Evolutionary conservation across 1,140 invertebrate species (phyloP).

Genomic region (Penaeus indicus): DNA sequence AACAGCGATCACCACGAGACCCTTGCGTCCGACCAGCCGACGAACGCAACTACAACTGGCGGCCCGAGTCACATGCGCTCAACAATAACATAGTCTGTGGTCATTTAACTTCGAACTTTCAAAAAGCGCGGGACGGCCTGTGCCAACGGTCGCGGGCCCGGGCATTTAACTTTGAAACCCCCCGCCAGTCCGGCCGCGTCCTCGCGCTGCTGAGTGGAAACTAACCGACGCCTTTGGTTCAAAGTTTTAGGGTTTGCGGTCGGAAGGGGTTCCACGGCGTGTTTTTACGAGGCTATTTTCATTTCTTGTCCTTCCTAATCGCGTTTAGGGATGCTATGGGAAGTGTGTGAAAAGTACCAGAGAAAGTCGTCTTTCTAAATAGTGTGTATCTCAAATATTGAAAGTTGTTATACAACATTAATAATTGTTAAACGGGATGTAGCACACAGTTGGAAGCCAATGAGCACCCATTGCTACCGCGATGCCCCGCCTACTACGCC

Average conservation of each 20-base stretch:
- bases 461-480: conserved; percentile 3
- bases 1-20: neutral
- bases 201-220: conserved; percentile 1
- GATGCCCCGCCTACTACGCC: conserved; percentile 26
- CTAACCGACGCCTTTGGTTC: conserved; percentile 35
- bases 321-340: neutral
- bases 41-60: neutral
- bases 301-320: neutral
- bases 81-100: conserved; percentile 28
- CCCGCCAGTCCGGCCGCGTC: neutral
- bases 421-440: neutral
- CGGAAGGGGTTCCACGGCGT: neutral
- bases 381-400: neutral
- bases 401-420: too few species aligned
- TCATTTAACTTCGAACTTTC: conserved; percentile 50
- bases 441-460: neutral
- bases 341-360: neutral
- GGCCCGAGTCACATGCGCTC: neutral
- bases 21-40: conserved; percentile 7
- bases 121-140: conserved; percentile 29
- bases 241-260: neutral
- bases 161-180: conserved; percentile 31
- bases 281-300: neutral
- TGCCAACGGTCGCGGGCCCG: conserved; percentile 34
- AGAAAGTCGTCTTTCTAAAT: neutral